These are phyloP conservation scores for Erebia ligea DNA, from an alignment of 2,888 invertebrate species.

Conservation along the genomic window DNA sequence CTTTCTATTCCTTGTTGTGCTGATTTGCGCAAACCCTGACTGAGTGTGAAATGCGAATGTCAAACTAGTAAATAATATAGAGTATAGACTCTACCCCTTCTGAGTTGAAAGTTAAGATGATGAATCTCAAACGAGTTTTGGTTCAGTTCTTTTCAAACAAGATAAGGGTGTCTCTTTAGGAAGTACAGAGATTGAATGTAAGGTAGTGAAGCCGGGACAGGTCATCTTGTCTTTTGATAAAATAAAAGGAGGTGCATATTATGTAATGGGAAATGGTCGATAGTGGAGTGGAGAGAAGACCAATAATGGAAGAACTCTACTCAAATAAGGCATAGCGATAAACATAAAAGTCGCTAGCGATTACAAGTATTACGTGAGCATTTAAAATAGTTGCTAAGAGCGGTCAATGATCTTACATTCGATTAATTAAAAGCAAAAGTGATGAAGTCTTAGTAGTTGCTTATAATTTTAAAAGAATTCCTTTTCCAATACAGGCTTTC, in stretches of 20 bases:
- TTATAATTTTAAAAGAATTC: too few relatives aligned
- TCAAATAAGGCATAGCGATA: constrained; percentile 16
- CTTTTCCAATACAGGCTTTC: too few relatives aligned
- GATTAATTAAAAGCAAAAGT: neutral
- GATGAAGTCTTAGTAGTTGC: too few relatives aligned
- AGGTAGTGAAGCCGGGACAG: neutral
- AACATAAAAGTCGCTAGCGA: constrained; percentile 16
- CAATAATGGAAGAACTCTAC: constrained; percentile 13
- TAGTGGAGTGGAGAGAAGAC: neutral
- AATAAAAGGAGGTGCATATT: constrained; percentile 3
- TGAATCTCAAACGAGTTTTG: too few relatives aligned
- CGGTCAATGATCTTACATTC: neutral
- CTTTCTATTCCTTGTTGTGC: constrained; percentile 40
- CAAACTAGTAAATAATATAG: constrained; percentile 10
- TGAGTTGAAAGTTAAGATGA: too few relatives aligned
- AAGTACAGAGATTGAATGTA: neutral
- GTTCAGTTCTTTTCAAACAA: too few relatives aligned
- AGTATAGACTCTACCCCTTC: too few relatives aligned
- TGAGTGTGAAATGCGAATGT: constrained; percentile 1
- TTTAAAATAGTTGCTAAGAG: neutral
- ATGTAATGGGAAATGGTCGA: constrained; percentile 12
- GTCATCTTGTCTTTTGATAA: neutral
- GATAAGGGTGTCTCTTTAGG: too few relatives aligned
- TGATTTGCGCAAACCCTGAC: constrained; percentile 28
- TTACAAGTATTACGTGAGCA: constrained; percentile 13